phyloP scores from a whole-genome alignment of 2,888 invertebrate genomes.

The Thelaira solivaga region DNA sequence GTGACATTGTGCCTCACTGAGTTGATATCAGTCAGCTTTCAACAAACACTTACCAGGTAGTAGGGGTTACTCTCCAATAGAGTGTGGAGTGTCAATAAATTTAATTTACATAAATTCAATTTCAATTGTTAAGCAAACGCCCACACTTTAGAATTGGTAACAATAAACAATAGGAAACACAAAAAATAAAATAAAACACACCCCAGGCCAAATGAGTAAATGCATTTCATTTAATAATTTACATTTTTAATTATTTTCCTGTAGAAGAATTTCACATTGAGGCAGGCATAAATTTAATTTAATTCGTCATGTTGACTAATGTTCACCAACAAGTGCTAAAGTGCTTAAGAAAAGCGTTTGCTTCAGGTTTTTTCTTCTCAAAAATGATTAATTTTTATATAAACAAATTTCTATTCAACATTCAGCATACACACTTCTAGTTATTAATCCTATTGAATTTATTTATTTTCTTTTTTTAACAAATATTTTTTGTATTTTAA shows the following conservation, averaged over 20 bases:
- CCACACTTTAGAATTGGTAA: slow-evolving; percentile 42
- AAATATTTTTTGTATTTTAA: too few species aligned
- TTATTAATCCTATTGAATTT: too few species aligned
- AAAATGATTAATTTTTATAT: too few species aligned
- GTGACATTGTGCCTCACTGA: slow-evolving; percentile 36
- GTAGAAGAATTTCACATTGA: background rate
- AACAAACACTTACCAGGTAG: background rate
- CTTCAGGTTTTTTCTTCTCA: too few species aligned
- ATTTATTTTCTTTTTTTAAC: too few species aligned
- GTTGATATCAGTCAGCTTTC: background rate
- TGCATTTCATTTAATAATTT: slow-evolving; percentile 22
- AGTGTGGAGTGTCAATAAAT: slow-evolving; percentile 37
- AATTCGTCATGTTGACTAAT: slow-evolving; percentile 14
- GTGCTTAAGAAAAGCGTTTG: background rate
- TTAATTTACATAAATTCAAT: slow-evolving; percentile 56
- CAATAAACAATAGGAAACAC: background rate
- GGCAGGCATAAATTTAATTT: slow-evolving; percentile 3
- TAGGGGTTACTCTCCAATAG: slow-evolving; percentile 19
- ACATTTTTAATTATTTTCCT: background rate
- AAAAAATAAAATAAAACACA: slow-evolving; percentile 10
- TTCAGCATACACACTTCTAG: too few species aligned
- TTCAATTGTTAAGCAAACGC: slow-evolving; percentile 52
- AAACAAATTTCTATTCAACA: too few species aligned
- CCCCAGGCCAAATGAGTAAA: slow-evolving; percentile 50
- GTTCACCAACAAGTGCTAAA: slow-evolving; percentile 7